These are phyloP conservation scores for Melieria crassipennis DNA, from an alignment of 2,888 invertebrate species.

Conservation along the genomic window DNA sequence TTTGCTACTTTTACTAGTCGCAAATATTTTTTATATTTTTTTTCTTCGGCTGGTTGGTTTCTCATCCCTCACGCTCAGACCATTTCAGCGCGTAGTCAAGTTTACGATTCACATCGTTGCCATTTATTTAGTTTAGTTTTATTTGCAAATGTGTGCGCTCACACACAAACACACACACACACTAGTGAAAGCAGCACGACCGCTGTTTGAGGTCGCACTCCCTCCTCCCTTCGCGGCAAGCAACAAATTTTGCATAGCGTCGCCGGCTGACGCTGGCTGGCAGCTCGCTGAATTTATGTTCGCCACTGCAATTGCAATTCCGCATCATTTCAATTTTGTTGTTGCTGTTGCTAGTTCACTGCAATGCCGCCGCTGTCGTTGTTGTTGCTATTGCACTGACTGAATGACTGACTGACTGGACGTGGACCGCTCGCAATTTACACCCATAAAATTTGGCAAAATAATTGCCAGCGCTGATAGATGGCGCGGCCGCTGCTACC, in stretches of 20 bases:
- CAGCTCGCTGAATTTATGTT: constrained; percentile 35
- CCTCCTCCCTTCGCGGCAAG: not conserved
- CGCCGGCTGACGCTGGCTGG: not conserved
- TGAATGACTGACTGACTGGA: no score
- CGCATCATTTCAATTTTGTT: constrained; percentile 36
- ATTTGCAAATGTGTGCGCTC: not conserved
- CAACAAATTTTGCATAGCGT: not conserved
- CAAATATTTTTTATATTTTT: constrained; percentile 4
- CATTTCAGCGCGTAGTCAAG: not conserved
- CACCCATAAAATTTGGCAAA: constrained; percentile 39
- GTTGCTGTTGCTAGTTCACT: not conserved
- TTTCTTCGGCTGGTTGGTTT: not conserved
- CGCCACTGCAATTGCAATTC: constrained; percentile 38
- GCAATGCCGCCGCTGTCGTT: not conserved
- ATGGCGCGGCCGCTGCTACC: constrained; percentile 43
- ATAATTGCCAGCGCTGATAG: constrained; percentile 51
- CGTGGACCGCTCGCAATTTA: constrained; percentile 22
- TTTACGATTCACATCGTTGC: not conserved
- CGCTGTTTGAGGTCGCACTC: not conserved
- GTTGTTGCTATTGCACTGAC: not conserved
- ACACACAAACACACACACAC: no score
- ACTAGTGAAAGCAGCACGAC: no score
- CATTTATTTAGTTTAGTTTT: not conserved
- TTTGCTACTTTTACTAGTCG: not conserved
- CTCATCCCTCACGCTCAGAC: no score